phyloP scores from a whole-genome alignment of 2,113 vertebrate genomes.

The Hepsetus odoe region DNA sequence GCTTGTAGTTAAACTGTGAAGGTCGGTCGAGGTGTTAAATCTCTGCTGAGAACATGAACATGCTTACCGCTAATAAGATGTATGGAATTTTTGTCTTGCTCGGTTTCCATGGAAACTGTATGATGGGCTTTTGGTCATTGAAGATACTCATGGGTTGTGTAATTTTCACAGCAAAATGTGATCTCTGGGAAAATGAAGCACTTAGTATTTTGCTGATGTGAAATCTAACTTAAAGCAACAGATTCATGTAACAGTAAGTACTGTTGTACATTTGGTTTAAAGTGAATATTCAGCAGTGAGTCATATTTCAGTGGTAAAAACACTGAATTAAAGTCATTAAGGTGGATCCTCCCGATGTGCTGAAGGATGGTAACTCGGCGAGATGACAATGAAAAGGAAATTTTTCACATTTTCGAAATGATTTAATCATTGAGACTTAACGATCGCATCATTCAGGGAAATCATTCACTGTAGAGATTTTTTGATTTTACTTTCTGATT shows the following conservation, averaged over 20 bases:
- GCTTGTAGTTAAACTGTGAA: background rate
- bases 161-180: background rate
- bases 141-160: background rate
- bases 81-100: background rate
- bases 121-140: background rate
- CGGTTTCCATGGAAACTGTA: background rate
- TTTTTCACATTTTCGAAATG: background rate
- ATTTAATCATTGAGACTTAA: background rate
- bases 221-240: background rate
- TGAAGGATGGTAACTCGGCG: background rate
- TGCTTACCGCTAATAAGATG: conserved; percentile 24
- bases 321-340: background rate
- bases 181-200: background rate
- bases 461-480: too few species aligned
- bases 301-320: too few species aligned
- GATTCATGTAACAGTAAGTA: background rate
- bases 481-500: background rate
- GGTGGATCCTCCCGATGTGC: background rate
- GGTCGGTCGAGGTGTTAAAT: background rate
- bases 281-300: too few species aligned
- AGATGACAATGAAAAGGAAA: background rate
- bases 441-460: too few species aligned
- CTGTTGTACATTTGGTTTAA: background rate
- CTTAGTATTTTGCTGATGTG: background rate
- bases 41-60: too few species aligned